Evolutionary conservation across 2,888 invertebrate species (phyloP), one percentile per base, ranked within the genome.

Genomic region (Zaprionus obscuricornis): DNA sequence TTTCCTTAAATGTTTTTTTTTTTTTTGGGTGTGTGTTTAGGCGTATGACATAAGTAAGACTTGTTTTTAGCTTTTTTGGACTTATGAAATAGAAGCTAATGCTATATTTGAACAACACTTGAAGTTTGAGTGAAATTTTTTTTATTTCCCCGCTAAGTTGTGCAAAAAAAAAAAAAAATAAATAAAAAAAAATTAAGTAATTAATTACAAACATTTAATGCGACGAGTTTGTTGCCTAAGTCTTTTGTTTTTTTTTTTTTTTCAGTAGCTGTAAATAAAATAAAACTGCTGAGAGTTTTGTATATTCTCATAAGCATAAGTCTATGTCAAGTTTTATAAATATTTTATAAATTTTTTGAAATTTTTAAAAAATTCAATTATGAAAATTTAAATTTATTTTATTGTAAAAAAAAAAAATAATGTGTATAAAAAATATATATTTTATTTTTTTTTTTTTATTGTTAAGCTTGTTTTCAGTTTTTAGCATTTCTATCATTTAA

Each of bases 1-100:
- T 84, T 77, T 79, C 84, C 81, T 81, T 79, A 70, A 81, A 77
- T 64, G 66, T 66, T n/a, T n/a, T n/a, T n/a, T n/a, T n/a, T n/a
- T n/a, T n/a, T n/a, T n/a, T n/a, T 77, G 81, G 76, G 76, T 67
- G 77, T 82, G 70, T 39, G 50, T 62, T 17, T 56, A 54, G 69
- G 63, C 50, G 46, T 54, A 47, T 77, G 83, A 78, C 70, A 83
- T 74, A 82, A 64, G 49, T 45, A 52, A 60, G 47, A 27, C 18
- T 39, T 36, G 60, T 42, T 29, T 14, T 24, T 47, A 20, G 26
- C n/a, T 13, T 8, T 11, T n/a, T 18, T 29, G n/a, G 34, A 43
- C 52, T 71, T 74, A 52, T 58, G 69, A 73, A 62, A 69, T 52
- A 45, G 27, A 69, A 69, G 33, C 6, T n/a, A 14, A 31, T 10